Evolutionary conservation across 2,113 vertebrate genomes (phyloP).

Genomic region (Podiceps cristatus): DNA sequence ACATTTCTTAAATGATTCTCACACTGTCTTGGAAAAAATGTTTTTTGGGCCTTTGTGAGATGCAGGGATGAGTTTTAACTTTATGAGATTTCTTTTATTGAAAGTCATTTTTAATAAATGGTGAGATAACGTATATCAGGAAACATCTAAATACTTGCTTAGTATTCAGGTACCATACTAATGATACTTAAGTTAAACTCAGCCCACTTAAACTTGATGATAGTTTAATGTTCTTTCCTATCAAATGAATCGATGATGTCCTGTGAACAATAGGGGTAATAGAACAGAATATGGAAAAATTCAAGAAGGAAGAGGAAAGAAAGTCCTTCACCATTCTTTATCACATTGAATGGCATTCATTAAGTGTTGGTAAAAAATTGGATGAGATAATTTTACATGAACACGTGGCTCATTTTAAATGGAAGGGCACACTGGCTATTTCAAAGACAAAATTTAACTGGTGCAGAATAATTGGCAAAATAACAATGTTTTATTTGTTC

Average conservation of each 20-base stretch:
- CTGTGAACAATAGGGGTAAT: neutral
- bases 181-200: neutral
- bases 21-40: neutral
- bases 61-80: neutral
- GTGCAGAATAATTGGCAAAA: neutral
- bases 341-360: neutral
- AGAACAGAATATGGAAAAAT: neutral
- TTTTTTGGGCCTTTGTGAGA: neutral
- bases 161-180: neutral
- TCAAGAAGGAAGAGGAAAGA: neutral
- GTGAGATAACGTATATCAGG: neutral
- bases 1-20: neutral
- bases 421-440: neutral
- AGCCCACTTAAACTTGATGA: neutral
- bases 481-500: neutral
- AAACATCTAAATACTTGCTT: neutral
- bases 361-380: neutral
- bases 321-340: neutral
- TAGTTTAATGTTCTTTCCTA: neutral
- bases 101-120: neutral
- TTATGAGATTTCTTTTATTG: neutral
- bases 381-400: neutral
- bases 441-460: neutral
- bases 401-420: neutral
- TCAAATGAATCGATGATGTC: neutral